Evolutionary conservation across 2,797 vertebrate species (phyloP).

Genomic region (Pipistrellus pipistrellus): DNA sequence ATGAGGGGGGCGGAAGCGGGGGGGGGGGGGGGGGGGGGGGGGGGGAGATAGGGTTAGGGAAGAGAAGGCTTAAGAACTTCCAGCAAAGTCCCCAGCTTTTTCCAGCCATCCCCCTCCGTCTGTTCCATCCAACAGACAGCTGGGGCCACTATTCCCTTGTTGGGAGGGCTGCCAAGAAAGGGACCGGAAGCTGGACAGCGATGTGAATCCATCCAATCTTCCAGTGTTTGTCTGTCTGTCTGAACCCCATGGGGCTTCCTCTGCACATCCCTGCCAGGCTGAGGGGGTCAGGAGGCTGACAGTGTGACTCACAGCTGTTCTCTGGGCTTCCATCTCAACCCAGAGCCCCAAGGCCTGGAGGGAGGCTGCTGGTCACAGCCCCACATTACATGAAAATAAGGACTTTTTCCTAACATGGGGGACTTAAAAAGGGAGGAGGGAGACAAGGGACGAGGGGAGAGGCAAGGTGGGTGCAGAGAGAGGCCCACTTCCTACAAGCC

Average conservation of each 20-base stretch:
- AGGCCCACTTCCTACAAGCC: conserved; percentile 16
- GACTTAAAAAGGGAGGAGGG: background rate
- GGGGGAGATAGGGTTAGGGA: background rate
- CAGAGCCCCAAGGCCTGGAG: background rate
- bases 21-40: background rate
- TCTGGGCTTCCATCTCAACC: conserved; percentile 28
- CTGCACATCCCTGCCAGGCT: background rate
- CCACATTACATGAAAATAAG: conserved; percentile 13
- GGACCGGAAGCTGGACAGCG: background rate
- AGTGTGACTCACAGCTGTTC: background rate
- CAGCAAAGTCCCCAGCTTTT: background rate
- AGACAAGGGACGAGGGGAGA: background rate
- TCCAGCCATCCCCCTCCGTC: background rate
- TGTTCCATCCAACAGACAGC: background rate
- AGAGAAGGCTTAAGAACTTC: background rate
- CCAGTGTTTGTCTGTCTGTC: background rate
- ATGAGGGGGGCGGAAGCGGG: background rate
- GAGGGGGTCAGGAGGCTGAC: background rate
- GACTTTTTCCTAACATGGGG: conserved; percentile 43
- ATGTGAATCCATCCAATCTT: background rate
- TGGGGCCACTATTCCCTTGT: background rate
- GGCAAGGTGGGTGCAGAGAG: background rate
- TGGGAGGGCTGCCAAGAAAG: background rate
- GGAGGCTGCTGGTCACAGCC: background rate
- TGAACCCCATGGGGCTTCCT: background rate